Conservation (phyloP, 1,140 invertebrate genomes). For the Hyphantria cunea region DNA sequence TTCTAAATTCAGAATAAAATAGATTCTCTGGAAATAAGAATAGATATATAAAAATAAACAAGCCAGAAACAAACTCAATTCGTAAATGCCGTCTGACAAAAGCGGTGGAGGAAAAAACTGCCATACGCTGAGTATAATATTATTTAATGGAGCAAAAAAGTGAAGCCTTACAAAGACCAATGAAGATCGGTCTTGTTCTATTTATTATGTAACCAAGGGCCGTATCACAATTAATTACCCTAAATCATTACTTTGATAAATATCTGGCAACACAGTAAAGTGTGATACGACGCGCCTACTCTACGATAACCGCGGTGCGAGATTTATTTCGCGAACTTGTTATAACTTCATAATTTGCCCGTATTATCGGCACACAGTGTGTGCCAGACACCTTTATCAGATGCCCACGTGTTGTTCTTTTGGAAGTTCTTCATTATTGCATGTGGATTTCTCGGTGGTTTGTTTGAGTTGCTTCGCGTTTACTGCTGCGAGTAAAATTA, state of each 20-base stretch:
- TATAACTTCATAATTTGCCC: conserved; percentile 73
- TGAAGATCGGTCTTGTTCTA: background rate
- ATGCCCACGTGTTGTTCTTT: conserved; percentile 30
- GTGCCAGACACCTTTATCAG: conserved; percentile 40
- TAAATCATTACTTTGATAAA: conserved; percentile 21
- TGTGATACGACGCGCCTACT: conserved; percentile 41
- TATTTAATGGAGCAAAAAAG: too few relatives aligned
- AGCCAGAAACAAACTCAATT: too few relatives aligned
- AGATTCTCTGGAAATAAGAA: too few relatives aligned
- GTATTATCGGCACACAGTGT: conserved; percentile 62
- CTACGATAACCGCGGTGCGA: conserved; percentile 62
- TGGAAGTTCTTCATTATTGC: conserved; percentile 21
- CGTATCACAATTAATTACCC: conserved; percentile 24
- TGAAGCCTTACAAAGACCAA: background rate
- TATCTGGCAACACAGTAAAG: conserved; percentile 46
- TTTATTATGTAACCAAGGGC: conserved; percentile 7
- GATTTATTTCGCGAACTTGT: conserved; percentile 73
- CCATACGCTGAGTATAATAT: too few relatives aligned
- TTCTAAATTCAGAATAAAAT: too few relatives aligned
- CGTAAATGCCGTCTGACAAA: too few relatives aligned
- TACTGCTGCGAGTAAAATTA: background rate
- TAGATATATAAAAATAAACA: too few relatives aligned
- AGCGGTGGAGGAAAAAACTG: too few relatives aligned
- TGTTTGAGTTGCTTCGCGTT: background rate
- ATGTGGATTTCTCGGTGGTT: background rate